Conservation (phyloP, 2,113 vertebrate genomes). For the Laterallus jamaicensis region DNA sequence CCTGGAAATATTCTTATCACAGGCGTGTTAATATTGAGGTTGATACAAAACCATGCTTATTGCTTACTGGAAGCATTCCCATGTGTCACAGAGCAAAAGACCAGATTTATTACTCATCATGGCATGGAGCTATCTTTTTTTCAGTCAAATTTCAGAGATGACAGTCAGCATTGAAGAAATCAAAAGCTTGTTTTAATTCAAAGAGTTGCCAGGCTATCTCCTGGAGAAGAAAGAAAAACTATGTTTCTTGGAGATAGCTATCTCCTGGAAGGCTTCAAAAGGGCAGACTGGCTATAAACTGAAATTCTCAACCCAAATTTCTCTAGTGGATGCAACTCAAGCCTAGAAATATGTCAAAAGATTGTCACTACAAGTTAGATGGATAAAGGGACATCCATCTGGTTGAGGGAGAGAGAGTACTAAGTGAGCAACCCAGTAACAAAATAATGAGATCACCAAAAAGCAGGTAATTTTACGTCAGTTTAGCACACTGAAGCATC, state of each 20-base stretch:
- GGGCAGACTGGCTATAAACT: not conserved
- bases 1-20: not conserved
- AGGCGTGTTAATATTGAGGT: not conserved
- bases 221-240: not conserved
- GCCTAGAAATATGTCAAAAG: not conserved
- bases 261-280: not conserved
- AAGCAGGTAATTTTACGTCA: not conserved
- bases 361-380: not conserved
- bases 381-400: not conserved
- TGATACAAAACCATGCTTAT: not conserved
- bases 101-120: not conserved
- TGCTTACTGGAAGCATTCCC: not conserved
- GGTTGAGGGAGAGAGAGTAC: not conserved
- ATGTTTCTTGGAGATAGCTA: not conserved
- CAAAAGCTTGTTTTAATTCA: not conserved
- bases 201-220: not conserved
- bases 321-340: not conserved
- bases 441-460: not conserved
- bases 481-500: not conserved
- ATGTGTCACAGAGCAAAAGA: not conserved
- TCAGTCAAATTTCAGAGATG: not conserved
- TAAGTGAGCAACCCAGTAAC: not conserved
- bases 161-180: not conserved
- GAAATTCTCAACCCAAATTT: not conserved
- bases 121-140: not conserved